These are phyloP conservation scores for Neodontobutis hainanensis DNA, from an alignment of 2,113 vertebrate genomes.

Conservation along the genomic window DNA sequence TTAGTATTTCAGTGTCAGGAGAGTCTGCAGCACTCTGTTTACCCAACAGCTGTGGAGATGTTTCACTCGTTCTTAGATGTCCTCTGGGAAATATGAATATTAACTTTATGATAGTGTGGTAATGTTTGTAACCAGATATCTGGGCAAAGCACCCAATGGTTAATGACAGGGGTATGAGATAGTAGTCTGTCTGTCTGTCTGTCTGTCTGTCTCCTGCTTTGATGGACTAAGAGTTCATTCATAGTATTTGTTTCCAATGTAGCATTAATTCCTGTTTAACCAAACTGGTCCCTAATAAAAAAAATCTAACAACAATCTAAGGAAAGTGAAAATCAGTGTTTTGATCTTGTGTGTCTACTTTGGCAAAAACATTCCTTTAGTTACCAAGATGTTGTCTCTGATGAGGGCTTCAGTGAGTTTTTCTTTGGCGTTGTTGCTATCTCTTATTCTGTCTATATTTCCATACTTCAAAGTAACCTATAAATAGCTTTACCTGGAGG, in stretches of 20 bases:
- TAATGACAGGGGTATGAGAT: no score
- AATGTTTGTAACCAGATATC: conserved; percentile 3
- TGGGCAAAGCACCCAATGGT: neutral
- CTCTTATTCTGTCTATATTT: neutral
- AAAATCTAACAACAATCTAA: neutral
- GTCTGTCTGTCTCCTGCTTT: neutral
- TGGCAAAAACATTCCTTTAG: neutral
- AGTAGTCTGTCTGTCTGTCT: neutral
- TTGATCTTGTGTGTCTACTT: neutral
- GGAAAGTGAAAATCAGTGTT: no score
- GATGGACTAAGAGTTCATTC: no score
- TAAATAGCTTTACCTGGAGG: conserved; percentile 45
- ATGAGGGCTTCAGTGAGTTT: neutral
- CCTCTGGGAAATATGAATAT: conserved; percentile 7
- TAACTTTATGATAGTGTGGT: neutral
- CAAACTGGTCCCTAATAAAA: neutral
- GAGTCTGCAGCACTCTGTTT: neutral
- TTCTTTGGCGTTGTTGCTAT: conserved; percentile 11
- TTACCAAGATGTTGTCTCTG: neutral
- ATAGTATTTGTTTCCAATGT: no score
- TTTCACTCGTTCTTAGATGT: neutral
- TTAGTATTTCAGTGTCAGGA: neutral
- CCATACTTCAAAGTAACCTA: conserved; percentile 56
- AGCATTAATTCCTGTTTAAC: neutral
- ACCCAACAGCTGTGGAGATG: conserved; percentile 4